Evolutionary conservation across 1,140 invertebrate genomes (phyloP).

Genomic region (Drosophila leontia): DNA sequence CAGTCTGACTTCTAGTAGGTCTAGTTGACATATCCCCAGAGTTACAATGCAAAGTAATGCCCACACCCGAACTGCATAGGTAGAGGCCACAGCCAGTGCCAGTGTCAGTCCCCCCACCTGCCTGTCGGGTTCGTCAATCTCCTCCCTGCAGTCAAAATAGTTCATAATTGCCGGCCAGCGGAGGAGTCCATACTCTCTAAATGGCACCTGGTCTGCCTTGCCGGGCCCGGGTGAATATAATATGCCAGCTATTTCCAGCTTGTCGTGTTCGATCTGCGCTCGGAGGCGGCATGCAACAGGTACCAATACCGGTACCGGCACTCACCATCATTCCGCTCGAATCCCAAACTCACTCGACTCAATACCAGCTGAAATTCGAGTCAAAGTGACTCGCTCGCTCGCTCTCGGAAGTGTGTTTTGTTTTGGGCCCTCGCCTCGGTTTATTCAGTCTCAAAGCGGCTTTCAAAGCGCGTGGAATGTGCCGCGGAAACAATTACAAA

Average conservation of each 20-base stretch:
- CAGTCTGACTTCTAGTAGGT: constrained; percentile 19
- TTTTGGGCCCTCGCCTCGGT: constrained; percentile 50
- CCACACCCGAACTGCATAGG: constrained; percentile 62
- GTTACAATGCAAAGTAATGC: constrained; percentile 16
- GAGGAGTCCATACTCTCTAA: constrained; percentile 55
- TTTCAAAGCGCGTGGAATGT: constrained; percentile 72
- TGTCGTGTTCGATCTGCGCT: constrained; percentile 55
- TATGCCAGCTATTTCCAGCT: constrained; percentile 23
- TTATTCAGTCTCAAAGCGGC: constrained; percentile 78
- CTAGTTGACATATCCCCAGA: constrained; percentile 31
- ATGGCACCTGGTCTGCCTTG: constrained; percentile 70
- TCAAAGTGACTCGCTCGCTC: constrained; percentile 29
- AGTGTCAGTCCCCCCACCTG: constrained; percentile 5
- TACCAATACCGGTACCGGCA: constrained; percentile 15
- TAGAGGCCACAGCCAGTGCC: constrained; percentile 17
- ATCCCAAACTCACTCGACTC: constrained; percentile 12
- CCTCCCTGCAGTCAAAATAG: constrained; percentile 62
- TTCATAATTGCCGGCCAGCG: constrained; percentile 72
- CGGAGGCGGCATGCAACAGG: constrained; percentile 58
- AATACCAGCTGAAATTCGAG: constrained; percentile 20
- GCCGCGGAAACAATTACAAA: constrained; percentile 56
- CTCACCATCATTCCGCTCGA: constrained; percentile 14
- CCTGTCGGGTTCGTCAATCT: constrained; percentile 33
- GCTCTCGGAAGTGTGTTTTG: constrained; percentile 43
- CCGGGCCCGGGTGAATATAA: constrained; percentile 4